These are phyloP conservation scores for Dilophus febrilis DNA, from an alignment of 2,888 invertebrate genomes.

Conservation along the genomic window DNA sequence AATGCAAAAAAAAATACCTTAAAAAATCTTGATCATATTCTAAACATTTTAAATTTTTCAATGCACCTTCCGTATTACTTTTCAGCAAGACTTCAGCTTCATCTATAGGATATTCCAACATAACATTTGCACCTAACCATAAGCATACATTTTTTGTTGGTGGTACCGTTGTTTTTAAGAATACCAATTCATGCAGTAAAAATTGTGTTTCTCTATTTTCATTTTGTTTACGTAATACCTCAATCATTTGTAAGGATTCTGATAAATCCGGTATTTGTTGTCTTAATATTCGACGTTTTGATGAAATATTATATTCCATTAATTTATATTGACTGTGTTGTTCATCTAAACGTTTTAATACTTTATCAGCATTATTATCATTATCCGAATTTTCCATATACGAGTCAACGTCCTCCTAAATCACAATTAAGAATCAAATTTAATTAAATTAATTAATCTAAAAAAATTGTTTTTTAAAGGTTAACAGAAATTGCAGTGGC, in stretches of 20 bases:
- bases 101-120: slow-evolving; percentile 86
- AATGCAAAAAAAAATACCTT: slow-evolving; percentile 31
- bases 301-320: slow-evolving; percentile 83
- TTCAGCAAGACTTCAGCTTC: slow-evolving; percentile 74
- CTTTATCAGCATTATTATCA: slow-evolving; percentile 65
- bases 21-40: slow-evolving; percentile 89
- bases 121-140: slow-evolving; percentile 84
- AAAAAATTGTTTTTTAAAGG: no score
- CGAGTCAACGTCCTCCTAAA: slow-evolving; percentile 89
- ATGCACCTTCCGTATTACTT: slow-evolving; percentile 70
- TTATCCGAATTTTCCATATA: slow-evolving; percentile 78
- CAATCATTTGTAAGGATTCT: slow-evolving; percentile 79
- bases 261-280: slow-evolving; percentile 90
- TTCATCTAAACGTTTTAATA: slow-evolving; percentile 74
- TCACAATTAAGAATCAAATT: no score
- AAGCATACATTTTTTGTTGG: slow-evolving; percentile 78
- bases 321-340: slow-evolving; percentile 93
- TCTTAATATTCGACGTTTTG: slow-evolving; percentile 71
- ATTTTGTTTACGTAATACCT: slow-evolving; percentile 66
- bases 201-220: slow-evolving; percentile 70
- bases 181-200: slow-evolving; percentile 83
- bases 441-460: no score
- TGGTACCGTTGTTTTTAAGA: slow-evolving; percentile 63
- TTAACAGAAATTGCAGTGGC: not conserved
- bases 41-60: slow-evolving; percentile 64